phyloP scores from a whole-genome alignment of 2,888 invertebrate genomes.

The Nemapogon koenigi region DNA sequence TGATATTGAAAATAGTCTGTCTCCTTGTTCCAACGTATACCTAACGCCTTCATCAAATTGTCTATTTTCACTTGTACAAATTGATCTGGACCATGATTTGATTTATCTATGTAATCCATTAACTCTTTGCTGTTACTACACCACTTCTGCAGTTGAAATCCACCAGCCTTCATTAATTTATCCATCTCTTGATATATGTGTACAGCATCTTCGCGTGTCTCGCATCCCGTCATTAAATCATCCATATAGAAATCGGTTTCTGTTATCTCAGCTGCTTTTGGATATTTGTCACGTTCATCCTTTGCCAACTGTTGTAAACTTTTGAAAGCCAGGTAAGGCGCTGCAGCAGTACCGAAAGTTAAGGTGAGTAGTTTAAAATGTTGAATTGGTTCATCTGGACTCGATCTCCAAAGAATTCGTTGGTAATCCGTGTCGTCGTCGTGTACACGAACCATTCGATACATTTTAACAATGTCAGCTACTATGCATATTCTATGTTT shows the following conservation, averaged over 20 bases:
- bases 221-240: slow-evolving; percentile 7
- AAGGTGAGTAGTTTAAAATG: slow-evolving; percentile 15
- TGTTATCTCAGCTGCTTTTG: slow-evolving; percentile 13
- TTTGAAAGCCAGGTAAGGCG: slow-evolving; percentile 18
- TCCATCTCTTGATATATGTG: slow-evolving; percentile 2
- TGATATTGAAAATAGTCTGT: slow-evolving; percentile 18
- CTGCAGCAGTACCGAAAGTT: slow-evolving; percentile 18
- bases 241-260: slow-evolving; percentile 4
- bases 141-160: slow-evolving; percentile 10
- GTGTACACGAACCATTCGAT: slow-evolving; percentile 16
- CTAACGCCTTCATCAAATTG: slow-evolving; percentile 18
- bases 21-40: slow-evolving; percentile 20
- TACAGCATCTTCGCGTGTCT: slow-evolving; percentile 1
- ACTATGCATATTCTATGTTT: slow-evolving; percentile 16
- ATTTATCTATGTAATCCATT: background rate
- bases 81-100: slow-evolving; percentile 1
- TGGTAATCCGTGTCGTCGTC: slow-evolving; percentile 17
- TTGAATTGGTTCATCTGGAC: slow-evolving; percentile 9
- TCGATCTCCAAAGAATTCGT: slow-evolving; percentile 16
- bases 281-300: slow-evolving; percentile 14
- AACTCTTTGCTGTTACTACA: slow-evolving; percentile 1
- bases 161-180: slow-evolving; percentile 3
- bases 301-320: slow-evolving; percentile 14
- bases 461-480: slow-evolving; percentile 21
- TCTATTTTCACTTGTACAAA: slow-evolving; percentile 13